phyloP scores from a whole-genome alignment of 2,113 vertebrate species.

The Spheniscus mendiculus region DNA sequence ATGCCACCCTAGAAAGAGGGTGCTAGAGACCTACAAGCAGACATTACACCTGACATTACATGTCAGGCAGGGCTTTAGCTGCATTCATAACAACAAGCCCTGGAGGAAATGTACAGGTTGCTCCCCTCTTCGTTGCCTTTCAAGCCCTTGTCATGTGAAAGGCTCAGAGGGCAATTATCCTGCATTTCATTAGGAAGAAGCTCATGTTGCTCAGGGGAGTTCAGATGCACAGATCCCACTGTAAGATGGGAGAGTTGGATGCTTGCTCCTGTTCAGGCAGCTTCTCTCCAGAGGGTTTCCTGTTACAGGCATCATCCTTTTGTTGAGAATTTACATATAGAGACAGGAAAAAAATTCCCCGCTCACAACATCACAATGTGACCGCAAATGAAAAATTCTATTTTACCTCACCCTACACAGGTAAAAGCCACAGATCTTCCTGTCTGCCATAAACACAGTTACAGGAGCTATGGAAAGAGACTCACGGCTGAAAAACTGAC shows the following conservation, averaged over 20 bases:
- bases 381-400: background rate
- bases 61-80: background rate
- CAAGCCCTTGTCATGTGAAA: background rate
- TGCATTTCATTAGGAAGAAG: background rate
- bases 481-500: background rate
- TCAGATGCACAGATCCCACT: background rate
- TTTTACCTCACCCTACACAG: background rate
- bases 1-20: background rate
- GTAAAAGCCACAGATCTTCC: background rate
- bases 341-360: background rate
- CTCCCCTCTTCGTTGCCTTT: background rate
- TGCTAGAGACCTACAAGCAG: background rate
- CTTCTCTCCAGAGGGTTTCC: background rate
- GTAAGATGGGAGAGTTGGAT: background rate
- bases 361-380: background rate
- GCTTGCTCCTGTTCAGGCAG: background rate
- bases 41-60: background rate
- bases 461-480: background rate
- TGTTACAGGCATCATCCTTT: background rate
- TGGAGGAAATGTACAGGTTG: background rate
- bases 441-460: background rate
- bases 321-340: background rate
- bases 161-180: too few relatives aligned
- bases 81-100: background rate
- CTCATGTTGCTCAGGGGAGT: background rate